Percentiles rank a stretch among this genome's conserved stretches.
Evolutionary conservation across 2,113 vertebrate genomes (phyloP).

Genomic region (Cephalopterus ornatus): DNA sequence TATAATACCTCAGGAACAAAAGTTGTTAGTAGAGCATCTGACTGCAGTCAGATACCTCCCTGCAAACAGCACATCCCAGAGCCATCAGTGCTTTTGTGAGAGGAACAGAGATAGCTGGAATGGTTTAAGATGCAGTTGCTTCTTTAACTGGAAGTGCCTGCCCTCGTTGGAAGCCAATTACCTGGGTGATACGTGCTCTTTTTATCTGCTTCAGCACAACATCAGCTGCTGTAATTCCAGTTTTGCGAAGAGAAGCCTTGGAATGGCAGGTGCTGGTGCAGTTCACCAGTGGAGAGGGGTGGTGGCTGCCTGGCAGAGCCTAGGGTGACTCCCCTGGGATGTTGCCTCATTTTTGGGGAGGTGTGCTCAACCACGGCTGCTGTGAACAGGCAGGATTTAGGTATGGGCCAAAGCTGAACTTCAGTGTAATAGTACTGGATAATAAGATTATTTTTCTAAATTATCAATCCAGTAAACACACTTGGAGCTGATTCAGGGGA

Average conservation of each 20-base stretch:
- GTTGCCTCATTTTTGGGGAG: not conserved
- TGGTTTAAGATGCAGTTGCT: not conserved
- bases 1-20: not conserved
- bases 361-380: not conserved
- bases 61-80: not conserved
- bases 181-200: not conserved
- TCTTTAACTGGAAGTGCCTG: not conserved
- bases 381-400: not conserved
- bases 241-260: not conserved
- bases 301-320: not conserved
- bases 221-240: not conserved
- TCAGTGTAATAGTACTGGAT: not conserved
- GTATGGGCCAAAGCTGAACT: not conserved
- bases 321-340: accelerated
- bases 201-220: not conserved
- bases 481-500: not conserved
- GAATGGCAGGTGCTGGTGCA: not conserved
- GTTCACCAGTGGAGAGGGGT: accelerated
- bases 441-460: not conserved
- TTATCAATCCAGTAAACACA: not conserved
- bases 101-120: not conserved
- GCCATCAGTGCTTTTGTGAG: not conserved
- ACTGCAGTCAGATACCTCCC: not conserved
- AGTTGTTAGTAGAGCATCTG: not conserved
- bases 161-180: not conserved